Conservation (phyloP, 2,888 invertebrate genomes). For the Calephelis perditalis region DNA sequence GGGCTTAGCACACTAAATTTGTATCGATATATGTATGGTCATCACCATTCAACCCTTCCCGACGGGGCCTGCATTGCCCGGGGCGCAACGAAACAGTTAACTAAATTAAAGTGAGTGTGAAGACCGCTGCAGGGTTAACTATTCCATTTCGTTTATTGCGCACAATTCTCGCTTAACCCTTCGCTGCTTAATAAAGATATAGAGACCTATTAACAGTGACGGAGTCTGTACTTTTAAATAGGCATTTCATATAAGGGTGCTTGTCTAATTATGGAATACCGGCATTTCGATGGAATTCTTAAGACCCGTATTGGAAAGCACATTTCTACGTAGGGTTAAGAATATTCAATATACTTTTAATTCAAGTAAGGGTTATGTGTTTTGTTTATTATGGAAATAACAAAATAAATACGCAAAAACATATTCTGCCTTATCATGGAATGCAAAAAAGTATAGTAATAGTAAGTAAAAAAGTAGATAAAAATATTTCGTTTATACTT, state of each 20-base stretch:
- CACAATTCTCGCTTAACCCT: conserved; percentile 67
- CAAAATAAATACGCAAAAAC: no score
- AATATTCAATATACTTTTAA: no score
- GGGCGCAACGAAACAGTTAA: conserved; percentile 72
- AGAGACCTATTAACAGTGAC: conserved; percentile 63
- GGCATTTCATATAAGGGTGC: conserved; percentile 35
- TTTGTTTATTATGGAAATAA: no score
- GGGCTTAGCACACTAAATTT: neutral
- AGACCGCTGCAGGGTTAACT: conserved; percentile 75
- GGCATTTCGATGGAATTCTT: conserved; percentile 35
- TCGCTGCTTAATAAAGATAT: conserved; percentile 70
- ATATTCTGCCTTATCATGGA: no score
- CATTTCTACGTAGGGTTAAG: conserved; percentile 22
- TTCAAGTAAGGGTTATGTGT: no score
- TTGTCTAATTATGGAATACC: conserved; percentile 30
- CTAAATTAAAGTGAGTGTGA: conserved; percentile 78
- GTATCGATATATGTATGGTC: conserved; percentile 33
- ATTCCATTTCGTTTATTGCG: conserved; percentile 77
- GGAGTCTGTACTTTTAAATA: conserved; percentile 49
- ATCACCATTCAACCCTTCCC: conserved; percentile 64
- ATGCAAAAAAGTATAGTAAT: no score
- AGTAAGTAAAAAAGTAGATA: no score
- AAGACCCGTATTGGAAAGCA: conserved; percentile 35
- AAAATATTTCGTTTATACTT: no score
- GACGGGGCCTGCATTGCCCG: conserved; percentile 55